Percentiles rank a stretch among this genome's conserved stretches.
Conservation (phyloP, 2,888 invertebrate genomes). For the Spisula subtruncata region DNA sequence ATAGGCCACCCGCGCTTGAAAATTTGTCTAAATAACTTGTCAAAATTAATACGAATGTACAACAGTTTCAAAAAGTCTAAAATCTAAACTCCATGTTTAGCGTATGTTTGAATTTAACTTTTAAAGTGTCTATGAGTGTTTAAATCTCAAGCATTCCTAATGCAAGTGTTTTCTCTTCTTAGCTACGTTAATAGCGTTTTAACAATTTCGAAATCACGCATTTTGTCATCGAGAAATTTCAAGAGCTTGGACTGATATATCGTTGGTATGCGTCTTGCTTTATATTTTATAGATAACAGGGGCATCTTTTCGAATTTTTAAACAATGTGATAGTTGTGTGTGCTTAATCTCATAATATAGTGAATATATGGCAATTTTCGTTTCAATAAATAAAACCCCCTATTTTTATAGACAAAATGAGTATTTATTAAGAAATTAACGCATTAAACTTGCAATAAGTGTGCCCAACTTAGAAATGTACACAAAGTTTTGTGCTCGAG, state of each 20-base stretch:
- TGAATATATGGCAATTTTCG: too few species aligned
- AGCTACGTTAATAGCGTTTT: not conserved
- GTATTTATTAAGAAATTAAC: too few species aligned
- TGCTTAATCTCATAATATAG: not conserved
- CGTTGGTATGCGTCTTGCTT: not conserved
- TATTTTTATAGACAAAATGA: too few species aligned
- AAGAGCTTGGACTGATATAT: not conserved
- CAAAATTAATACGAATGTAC: conserved; percentile 20
- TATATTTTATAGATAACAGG: not conserved
- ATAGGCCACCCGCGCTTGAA: not conserved
- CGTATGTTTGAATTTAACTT: not conserved
- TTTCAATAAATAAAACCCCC: too few species aligned
- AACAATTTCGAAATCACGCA: not conserved
- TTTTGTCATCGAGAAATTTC: not conserved
- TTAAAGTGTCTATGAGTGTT: not conserved
- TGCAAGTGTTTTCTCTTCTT: not conserved
- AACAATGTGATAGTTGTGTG: not conserved
- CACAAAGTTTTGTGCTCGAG: too few species aligned
- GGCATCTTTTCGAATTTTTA: not conserved
- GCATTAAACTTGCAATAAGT: too few species aligned
- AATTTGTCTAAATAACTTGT: conserved; percentile 11
- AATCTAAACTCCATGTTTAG: not conserved
- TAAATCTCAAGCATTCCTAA: not conserved
- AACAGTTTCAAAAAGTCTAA: not conserved
- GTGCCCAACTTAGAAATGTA: too few species aligned